Evolutionary conservation across 2,888 invertebrate species (phyloP).

Genomic region (Polyploca ridens): DNA sequence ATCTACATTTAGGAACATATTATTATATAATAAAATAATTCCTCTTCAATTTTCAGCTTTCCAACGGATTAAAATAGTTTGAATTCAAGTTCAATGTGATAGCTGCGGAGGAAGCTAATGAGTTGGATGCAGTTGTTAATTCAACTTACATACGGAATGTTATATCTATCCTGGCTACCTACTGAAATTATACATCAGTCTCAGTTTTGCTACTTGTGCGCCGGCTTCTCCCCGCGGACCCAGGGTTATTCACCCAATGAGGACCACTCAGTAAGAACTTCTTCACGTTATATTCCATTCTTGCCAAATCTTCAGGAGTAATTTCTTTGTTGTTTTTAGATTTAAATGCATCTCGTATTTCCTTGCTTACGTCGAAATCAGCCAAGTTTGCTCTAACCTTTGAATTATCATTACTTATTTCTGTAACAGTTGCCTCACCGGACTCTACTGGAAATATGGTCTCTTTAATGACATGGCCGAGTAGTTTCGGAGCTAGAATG

Average conservation of each 20-base stretch:
- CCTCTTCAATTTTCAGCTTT: background rate
- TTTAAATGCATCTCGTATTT: slow-evolving; percentile 56
- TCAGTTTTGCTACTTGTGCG: slow-evolving; percentile 83
- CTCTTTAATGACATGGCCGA: slow-evolving; percentile 68
- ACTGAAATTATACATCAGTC: slow-evolving; percentile 80
- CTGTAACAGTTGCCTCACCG: slow-evolving; percentile 68
- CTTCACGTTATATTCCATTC: slow-evolving; percentile 92
- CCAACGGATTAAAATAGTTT: background rate
- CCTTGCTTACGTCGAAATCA: slow-evolving; percentile 56
- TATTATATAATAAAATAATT: slow-evolving; percentile 16
- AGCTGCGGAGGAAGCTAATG: slow-evolving; percentile 24
- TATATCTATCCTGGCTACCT: slow-evolving; percentile 46
- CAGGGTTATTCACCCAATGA: slow-evolving; percentile 68
- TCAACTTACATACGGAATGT: slow-evolving; percentile 44
- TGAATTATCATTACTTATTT: slow-evolving; percentile 64
- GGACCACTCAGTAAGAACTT: slow-evolving; percentile 87
- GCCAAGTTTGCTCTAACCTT: slow-evolving; percentile 50
- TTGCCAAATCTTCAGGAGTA: slow-evolving; percentile 85
- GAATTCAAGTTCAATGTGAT: background rate
- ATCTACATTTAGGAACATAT: slow-evolving; percentile 41
- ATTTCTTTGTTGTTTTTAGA: slow-evolving; percentile 69
- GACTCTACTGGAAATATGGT: slow-evolving; percentile 76
- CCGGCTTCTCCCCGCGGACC: slow-evolving; percentile 62
- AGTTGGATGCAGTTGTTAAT: slow-evolving; percentile 32
- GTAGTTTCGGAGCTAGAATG: slow-evolving; percentile 45